A percentile compares a stretch with the other conserved stretches of the same genome.
Evolutionary conservation across 2,113 vertebrate species (phyloP).

Genomic region (Orientallactaga bullata): DNA sequence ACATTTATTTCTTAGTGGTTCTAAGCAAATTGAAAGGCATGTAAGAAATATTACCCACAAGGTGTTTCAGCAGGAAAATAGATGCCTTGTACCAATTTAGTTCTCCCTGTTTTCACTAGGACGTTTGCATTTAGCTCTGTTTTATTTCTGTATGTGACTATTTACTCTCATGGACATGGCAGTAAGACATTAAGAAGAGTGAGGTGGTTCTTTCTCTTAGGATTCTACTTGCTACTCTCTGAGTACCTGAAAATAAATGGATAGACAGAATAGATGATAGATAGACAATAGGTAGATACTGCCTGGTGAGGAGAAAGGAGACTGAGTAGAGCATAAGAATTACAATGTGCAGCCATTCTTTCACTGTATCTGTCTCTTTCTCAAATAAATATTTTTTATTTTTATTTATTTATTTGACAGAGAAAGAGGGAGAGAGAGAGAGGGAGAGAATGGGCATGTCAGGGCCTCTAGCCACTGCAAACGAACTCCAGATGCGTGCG

Average conservation of each 20-base stretch:
- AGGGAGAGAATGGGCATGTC: too few relatives aligned
- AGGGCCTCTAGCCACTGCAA: too few relatives aligned
- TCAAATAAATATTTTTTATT: too few relatives aligned
- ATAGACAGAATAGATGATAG: rapidly evolving
- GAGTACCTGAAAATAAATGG: not conserved
- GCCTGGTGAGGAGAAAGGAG: not conserved
- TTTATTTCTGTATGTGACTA: not conserved
- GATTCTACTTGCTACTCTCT: not conserved
- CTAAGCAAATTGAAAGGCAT: constrained; percentile 44
- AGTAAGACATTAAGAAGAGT: not conserved
- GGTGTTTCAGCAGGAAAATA: not conserved
- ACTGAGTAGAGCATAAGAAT: not conserved
- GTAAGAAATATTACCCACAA: constrained; percentile 2
- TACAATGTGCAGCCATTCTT: too few relatives aligned
- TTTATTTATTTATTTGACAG: too few relatives aligned
- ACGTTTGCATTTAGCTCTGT: not conserved
- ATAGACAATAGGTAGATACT: not conserved
- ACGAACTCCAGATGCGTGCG: too few relatives aligned
- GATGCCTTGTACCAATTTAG: not conserved
- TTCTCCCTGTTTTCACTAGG: not conserved
- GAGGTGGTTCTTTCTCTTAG: not conserved
- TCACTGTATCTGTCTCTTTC: too few relatives aligned
- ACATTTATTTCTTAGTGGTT: constrained; percentile 56
- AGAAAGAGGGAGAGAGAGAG: too few relatives aligned
- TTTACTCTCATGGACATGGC: not conserved